Base-by-base conservation (phyloP, 2,113 vertebrate species). In the Poecilia latipinna region DNA sequence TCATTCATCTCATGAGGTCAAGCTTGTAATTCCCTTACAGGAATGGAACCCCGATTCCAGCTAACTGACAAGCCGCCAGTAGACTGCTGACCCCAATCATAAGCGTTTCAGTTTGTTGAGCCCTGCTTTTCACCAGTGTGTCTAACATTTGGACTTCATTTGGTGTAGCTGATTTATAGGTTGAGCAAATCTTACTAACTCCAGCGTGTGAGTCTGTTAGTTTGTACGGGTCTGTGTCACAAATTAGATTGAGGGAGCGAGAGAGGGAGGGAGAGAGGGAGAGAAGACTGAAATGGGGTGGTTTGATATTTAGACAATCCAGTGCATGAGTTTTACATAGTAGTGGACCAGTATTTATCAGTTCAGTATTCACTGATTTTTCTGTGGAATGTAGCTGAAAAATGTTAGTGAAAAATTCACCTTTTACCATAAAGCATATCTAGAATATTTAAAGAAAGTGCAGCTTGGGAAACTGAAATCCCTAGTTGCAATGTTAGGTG, bases 1-100 rank as follows among this genome's bases (percentile, higher is more conserved):
- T 82, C 79, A 83, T 86, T 82, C 62, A 78, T 75, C 76, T 78
- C 74, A 86, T 29, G 35, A 77, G 75, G 78, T 72, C 70, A 11
- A 54, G 71, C 72, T 28, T 63, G 72, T 81, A 76, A 48, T 74
- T 31, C 61, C 61, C 73, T 65, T 74, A 65, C 73, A 54, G 63
- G 1, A 67, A 35, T 35, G 62, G 60, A 70, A 67, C 62, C 79
- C 65, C 65, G n/a, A 66, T 26, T 73, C 64, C 73, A 63, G 79
- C 84, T 78, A 65, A 73, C 54, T 15, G 65, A 54, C 74, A 73
- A 57, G 79, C 65, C 44, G 37, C 73, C 74, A 51, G 32, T 64
- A 77, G 74, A 78, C 44, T 54, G 60, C 76, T 79, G 81, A 83
- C 77, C 67, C 63, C 72, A 72, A 75, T 86, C 73, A 82, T 54